Base-by-base conservation (phyloP, 2,113 vertebrate species). In the Catharus fuscescens region DNA sequence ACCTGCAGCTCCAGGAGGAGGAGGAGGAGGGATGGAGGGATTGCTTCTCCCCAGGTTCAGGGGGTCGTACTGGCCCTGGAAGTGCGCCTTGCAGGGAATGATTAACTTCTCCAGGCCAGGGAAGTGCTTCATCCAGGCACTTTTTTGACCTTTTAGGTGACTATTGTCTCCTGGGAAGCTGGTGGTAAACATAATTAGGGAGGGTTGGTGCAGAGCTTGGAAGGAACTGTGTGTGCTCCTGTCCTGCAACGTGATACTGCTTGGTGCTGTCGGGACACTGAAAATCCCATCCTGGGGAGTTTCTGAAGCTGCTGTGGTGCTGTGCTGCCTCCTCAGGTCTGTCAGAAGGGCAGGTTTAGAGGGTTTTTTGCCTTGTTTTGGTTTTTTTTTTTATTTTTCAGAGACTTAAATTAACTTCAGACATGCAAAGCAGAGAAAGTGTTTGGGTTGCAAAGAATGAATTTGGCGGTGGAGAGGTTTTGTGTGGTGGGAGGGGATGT, bases 141-240 rank as follows among this genome's bases (percentile, higher is more conserved):
- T 88, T 70, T 89, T 85, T 60, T 95, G 48, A 82, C 92, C 90
- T 87, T 94, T 92, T 71, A n/a, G 76, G 79, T 60, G 74, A 47
- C 90, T 70, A 2, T 76, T 84, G 80, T 90, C 82, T 89, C 72
- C 64, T 34, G 74, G 91, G 79, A 93, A 80, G 77, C 76, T 89
- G 66, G 59, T 91, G 74, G 80, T 92, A 92, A 93, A 93, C 23
- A 32, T 67, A 80, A 84, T 95, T 81, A 94, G 71, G 0, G 26
- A 78, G 47, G 52, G 61, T 36, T 85, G 66, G 84, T 5, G 4
- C 15, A 13, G 47, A 66, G 36, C 67, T 88, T 71, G 78, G 88
- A 73, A 92, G 93, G 77, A 72, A 24, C 52, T 5, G 15, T 6
- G 6, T 15, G 56, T 40, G 66, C 70, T 92, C 53, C 65, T 2